Base-by-base conservation (phyloP, 2,113 vertebrate species). In the Sinosuthora webbiana region DNA sequence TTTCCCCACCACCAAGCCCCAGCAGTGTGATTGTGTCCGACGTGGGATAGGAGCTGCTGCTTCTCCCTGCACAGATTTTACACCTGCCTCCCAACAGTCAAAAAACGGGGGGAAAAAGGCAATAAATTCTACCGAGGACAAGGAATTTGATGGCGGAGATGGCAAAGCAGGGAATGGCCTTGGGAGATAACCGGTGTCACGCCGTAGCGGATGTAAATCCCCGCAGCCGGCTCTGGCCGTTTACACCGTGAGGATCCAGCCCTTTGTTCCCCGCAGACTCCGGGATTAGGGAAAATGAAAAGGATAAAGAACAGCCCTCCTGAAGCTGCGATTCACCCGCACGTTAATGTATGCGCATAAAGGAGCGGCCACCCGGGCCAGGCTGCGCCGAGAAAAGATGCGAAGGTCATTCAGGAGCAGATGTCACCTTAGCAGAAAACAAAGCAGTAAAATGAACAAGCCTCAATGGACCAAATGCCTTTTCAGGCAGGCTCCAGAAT, bases 401-500 rank as follows among this genome's bases (percentile, higher is more conserved):
- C 95, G 86, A 95, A 97, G 97, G 97, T 97, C 97, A 97, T 95
- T 95, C 83, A 94, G 95, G 96, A 97, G 97, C 97, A 97, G 96
- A 97, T 97, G 97, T 97, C 97, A 97, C 95, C 95, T 96, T 95
- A 95, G 94, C 90, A 88, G 95, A 97, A 96, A 97, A 97, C 97
- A 97, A 95, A 96, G 91, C 94, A 76, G 93, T 73, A 93, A 96
- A 97, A 97, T 96, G 95, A 97, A 96, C 95, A 95, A 95, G 91
- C 94, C 96, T 97, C 95, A 90, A 88, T 95, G 96, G 97, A 93
- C 97, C 92, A 90, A 93, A 95, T 23, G 96, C 94, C 95, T 97
- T 97, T 96, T 96, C 96, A 96, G 80, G 92, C 94, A 18, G 83
- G 90, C 75, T 93, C 95, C 94, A 90, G 79, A 89, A 89, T 81